Conservation (phyloP, 1,140 invertebrate species). For the Idris sp. region DNA sequence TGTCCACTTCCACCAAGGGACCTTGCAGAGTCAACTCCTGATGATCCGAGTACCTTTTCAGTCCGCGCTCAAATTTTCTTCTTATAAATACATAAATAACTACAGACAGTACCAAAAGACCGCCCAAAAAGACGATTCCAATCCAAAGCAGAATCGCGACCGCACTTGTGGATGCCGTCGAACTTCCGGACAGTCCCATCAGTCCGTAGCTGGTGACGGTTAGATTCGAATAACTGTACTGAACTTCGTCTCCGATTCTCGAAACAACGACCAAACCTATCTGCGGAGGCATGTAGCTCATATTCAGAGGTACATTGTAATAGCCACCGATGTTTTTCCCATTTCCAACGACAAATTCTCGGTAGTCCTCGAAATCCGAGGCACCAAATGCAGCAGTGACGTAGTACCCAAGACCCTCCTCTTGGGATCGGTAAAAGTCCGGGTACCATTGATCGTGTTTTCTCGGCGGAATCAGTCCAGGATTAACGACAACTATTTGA, state of each 20-base stretch:
- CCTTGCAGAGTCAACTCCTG: slow-evolving; percentile 84
- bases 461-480: slow-evolving; percentile 67
- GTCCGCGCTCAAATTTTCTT: slow-evolving; percentile 77
- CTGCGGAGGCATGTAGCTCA: slow-evolving; percentile 77
- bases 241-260: slow-evolving; percentile 81
- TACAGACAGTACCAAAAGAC: slow-evolving; percentile 80
- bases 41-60: slow-evolving; percentile 77
- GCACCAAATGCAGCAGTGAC: slow-evolving; percentile 86
- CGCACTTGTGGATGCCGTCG: slow-evolving; percentile 60
- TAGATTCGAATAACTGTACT: slow-evolving; percentile 82
- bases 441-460: slow-evolving; percentile 58
- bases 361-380: slow-evolving; percentile 78
- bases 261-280: slow-evolving; percentile 87
- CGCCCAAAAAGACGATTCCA: slow-evolving; percentile 81
- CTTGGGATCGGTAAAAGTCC: slow-evolving; percentile 80
- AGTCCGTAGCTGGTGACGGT: slow-evolving; percentile 72
- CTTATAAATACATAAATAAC: slow-evolving; percentile 81
- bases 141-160: slow-evolving; percentile 79
- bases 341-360: slow-evolving; percentile 88
- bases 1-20: slow-evolving; percentile 82
- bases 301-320: slow-evolving; percentile 87
- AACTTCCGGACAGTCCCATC: not conserved
- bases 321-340: slow-evolving; percentile 85
- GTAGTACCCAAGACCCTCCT: slow-evolving; percentile 85
- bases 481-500: slow-evolving; percentile 84